Evolutionary conservation across 2,113 vertebrate genomes (phyloP).

Genomic region (Mus spicilegus): DNA sequence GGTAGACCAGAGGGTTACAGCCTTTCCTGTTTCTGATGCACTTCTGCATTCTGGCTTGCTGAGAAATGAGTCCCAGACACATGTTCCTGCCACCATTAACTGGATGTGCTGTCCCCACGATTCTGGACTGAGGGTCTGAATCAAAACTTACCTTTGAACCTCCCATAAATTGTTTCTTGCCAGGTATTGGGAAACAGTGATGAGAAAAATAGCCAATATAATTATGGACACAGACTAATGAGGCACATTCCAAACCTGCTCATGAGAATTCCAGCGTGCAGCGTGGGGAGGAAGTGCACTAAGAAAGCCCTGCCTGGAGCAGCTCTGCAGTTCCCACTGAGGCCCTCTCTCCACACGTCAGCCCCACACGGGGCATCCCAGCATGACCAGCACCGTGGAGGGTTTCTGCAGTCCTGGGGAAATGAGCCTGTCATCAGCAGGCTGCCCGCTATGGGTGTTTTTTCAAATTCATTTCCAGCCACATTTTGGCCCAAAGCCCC

Average conservation of each 20-base stretch:
- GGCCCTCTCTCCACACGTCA: neutral
- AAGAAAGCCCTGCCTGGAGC: neutral
- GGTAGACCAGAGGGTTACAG: no score
- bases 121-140: neutral
- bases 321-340: fast-evolving
- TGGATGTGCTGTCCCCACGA: neutral
- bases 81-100: neutral
- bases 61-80: neutral
- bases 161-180: neutral
- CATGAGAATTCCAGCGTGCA: neutral
- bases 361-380: neutral
- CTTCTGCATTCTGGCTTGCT: neutral
- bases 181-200: neutral
- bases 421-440: neutral
- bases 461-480: conserved; percentile 64
- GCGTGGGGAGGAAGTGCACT: fast-evolving
- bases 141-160: neutral
- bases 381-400: neutral
- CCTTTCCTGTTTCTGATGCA: neutral
- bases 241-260: neutral
- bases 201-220: neutral
- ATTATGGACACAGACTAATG: neutral
- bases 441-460: neutral
- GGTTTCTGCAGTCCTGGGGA: neutral
- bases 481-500: conserved; percentile 66